A percentile compares a stretch with the other conserved stretches of the same genome.
These are phyloP conservation scores for Sylvia borin DNA, from an alignment of 2,797 vertebrate species.

Conservation along the genomic window DNA sequence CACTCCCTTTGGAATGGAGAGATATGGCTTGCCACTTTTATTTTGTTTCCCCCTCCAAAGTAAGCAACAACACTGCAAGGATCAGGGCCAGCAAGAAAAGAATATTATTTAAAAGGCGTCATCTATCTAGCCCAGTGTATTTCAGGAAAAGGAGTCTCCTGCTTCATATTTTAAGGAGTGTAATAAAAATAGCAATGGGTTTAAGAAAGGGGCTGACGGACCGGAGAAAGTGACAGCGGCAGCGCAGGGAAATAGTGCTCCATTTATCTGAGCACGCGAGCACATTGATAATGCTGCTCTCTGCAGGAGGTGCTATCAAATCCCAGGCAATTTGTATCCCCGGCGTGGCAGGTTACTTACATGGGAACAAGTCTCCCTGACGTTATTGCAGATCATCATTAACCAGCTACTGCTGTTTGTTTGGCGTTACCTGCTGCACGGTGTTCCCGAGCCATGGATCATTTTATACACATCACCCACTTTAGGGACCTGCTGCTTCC, in stretches of 20 bases:
- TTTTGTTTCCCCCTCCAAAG: constrained; percentile 75
- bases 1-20: constrained; percentile 78
- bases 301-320: constrained; percentile 44
- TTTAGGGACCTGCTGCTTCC: neutral
- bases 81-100: constrained; percentile 64
- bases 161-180: constrained; percentile 54
- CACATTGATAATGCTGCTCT: constrained; percentile 39
- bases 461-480: neutral
- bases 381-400: constrained; percentile 45
- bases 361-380: constrained; percentile 35
- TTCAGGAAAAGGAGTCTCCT: constrained; percentile 70
- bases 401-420: constrained; percentile 36
- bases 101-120: constrained; percentile 73
- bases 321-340: constrained; percentile 49
- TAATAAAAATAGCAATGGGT: constrained; percentile 62
- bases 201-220: constrained; percentile 54
- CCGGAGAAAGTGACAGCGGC: constrained; percentile 47
- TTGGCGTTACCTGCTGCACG: neutral
- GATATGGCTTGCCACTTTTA: constrained; percentile 72
- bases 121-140: constrained; percentile 31
- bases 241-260: constrained; percentile 35
- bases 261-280: constrained; percentile 45
- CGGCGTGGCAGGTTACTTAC: constrained; percentile 29
- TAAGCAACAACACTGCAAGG: constrained; percentile 72
- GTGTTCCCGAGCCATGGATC: neutral